These are phyloP conservation scores for Sipha maydis DNA, from an alignment of 2,888 invertebrate species.

Conservation along the genomic window DNA sequence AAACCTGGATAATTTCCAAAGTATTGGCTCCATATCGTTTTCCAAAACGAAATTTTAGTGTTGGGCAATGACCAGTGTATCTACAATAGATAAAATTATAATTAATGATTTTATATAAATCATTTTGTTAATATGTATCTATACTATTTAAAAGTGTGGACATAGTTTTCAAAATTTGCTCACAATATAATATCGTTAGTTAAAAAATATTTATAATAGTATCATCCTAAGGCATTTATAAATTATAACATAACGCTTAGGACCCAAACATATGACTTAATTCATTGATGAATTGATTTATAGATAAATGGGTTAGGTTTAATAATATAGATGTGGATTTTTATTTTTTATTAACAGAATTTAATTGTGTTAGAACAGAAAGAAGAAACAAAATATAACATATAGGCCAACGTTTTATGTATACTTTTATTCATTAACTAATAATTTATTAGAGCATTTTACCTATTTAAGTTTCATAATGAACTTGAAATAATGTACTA, in stretches of 20 bases:
- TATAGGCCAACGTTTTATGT: too few relatives aligned
- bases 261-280: neutral
- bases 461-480: too few relatives aligned
- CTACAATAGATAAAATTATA: conserved; percentile 67
- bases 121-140: neutral
- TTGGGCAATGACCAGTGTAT: conserved; percentile 79
- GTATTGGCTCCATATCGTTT: conserved; percentile 79
- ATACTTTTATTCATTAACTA: too few relatives aligned
- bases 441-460: too few relatives aligned
- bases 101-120: neutral
- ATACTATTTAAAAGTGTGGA: neutral
- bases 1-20: conserved; percentile 74
- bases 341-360: too few relatives aligned
- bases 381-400: too few relatives aligned
- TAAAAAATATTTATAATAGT: neutral
- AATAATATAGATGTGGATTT: too few relatives aligned
- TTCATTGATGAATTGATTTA: too few relatives aligned
- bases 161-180: neutral
- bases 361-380: too few relatives aligned
- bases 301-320: too few relatives aligned
- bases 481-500: too few relatives aligned
- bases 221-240: neutral
- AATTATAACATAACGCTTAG: neutral
- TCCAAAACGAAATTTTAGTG: conserved; percentile 77
- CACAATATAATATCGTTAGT: neutral